These are phyloP conservation scores for Muscina levida DNA, from an alignment of 2,888 invertebrate species.

Conservation along the genomic window DNA sequence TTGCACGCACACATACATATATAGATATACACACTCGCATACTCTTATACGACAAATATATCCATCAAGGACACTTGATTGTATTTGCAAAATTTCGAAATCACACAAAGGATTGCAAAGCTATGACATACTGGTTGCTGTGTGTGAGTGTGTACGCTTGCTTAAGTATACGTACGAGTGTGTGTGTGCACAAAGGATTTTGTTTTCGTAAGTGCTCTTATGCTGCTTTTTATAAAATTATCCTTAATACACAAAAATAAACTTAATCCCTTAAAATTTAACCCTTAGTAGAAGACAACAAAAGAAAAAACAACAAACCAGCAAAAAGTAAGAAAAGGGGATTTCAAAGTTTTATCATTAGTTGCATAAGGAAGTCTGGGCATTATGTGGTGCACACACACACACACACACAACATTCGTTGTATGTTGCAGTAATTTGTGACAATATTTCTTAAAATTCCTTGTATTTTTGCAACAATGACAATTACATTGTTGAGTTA, in stretches of 20 bases:
- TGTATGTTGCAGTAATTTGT: not conserved
- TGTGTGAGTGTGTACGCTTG: not conserved
- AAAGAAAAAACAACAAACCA: conserved; percentile 15
- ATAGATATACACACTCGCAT: conserved; percentile 38
- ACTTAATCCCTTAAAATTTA: conserved; percentile 59
- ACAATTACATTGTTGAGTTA: not conserved
- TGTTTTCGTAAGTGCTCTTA: conserved; percentile 3
- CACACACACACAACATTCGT: no score
- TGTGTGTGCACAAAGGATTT: no score
- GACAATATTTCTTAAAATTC: not conserved
- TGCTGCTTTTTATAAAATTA: conserved; percentile 51
- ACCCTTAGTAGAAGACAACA: no score
- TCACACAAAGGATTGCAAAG: conserved; percentile 52
- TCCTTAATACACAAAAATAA: conserved; percentile 57
- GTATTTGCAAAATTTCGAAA: conserved; percentile 33
- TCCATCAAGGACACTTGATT: conserved; percentile 59
- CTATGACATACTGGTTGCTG: conserved; percentile 37
- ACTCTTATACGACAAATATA: conserved; percentile 15
- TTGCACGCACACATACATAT: conserved; percentile 39
- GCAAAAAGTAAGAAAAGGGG: conserved; percentile 10
- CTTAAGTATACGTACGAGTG: not conserved
- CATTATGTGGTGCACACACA: not conserved
- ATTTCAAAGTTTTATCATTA: conserved; percentile 41
- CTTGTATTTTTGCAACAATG: not conserved
- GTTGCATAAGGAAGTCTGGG: not conserved